Percentiles rank a stretch among this genome's conserved stretches.
Evolutionary conservation across 2,797 vertebrate genomes (phyloP).

Genomic region (Lophotriccus pileatus): DNA sequence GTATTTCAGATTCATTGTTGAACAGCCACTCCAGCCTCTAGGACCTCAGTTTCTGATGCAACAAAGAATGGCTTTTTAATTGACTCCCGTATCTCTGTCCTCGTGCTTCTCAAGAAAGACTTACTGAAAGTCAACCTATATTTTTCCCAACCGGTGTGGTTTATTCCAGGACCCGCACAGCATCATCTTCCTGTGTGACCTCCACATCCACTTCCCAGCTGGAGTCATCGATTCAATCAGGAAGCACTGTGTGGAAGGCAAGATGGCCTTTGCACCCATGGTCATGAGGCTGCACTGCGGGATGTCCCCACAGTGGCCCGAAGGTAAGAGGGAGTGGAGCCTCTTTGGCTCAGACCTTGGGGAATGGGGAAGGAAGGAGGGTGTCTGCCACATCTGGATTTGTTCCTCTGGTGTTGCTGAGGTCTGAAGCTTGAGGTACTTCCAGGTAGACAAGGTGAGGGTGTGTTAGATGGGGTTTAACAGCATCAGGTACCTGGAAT

Average conservation of each 20-base stretch:
- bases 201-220: conserved; percentile 91
- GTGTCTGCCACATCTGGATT: not conserved
- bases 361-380: not conserved
- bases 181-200: conserved; percentile 95
- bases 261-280: conserved; percentile 92
- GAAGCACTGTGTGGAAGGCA: conserved; percentile 92
- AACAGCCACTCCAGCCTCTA: not conserved
- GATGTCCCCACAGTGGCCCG: conserved; percentile 81
- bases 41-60: not conserved
- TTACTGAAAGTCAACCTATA: not conserved
- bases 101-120: not conserved
- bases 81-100: not conserved
- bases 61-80: not conserved
- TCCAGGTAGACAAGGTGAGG: not conserved
- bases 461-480: not conserved
- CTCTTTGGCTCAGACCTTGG: not conserved
- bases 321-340: conserved; percentile 74
- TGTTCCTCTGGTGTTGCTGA: not conserved
- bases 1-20: not conserved
- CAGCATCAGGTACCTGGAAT: not conserved
- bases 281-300: conserved; percentile 92
- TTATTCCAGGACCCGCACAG: conserved; percentile 86
- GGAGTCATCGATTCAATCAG: conserved; percentile 87
- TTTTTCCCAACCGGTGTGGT: not conserved
- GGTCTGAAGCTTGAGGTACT: not conserved